A percentile compares a stretch with the other conserved stretches of the same genome.
These are phyloP conservation scores for Agrochola lota DNA, from an alignment of 2,888 invertebrate species.

Conservation along the genomic window DNA sequence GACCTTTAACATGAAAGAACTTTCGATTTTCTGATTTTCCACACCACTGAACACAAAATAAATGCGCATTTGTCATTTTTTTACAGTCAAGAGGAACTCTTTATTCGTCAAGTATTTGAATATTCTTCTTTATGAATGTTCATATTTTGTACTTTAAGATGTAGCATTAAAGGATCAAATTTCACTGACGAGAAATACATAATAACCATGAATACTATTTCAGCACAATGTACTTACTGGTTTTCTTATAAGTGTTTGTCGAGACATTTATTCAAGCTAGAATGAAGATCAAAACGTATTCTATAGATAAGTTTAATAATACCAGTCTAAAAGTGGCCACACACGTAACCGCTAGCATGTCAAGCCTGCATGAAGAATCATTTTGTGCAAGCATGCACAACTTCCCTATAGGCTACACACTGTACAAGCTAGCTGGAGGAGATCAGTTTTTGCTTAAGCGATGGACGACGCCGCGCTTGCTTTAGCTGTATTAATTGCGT, in stretches of 20 bases:
- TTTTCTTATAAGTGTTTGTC: conserved; percentile 27
- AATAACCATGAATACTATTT: conserved; percentile 20
- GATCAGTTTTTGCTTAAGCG: no score
- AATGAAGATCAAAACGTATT: background rate
- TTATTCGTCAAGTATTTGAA: conserved; percentile 48
- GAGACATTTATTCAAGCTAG: conserved; percentile 8
- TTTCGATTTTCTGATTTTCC: conserved; percentile 74
- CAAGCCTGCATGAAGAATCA: no score
- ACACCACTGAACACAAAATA: conserved; percentile 71
- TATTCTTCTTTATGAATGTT: conserved; percentile 20
- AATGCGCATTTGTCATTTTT: conserved; percentile 69
- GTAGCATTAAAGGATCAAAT: background rate
- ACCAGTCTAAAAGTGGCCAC: background rate
- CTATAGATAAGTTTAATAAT: background rate
- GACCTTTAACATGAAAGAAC: conserved; percentile 71
- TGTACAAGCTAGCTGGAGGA: no score
- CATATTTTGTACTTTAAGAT: conserved; percentile 15
- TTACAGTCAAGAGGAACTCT: conserved; percentile 46
- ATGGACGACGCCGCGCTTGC: no score
- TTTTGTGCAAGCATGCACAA: no score
- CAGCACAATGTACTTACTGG: conserved; percentile 15
- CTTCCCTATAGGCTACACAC: no score
- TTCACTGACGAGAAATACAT: background rate
- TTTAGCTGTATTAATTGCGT: no score
- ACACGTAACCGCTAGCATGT: no score